Evolutionary conservation across 2,888 invertebrate genomes (phyloP), one percentile per base, ranked within the genome.

Genomic region (Hoplodrina ambigua): DNA sequence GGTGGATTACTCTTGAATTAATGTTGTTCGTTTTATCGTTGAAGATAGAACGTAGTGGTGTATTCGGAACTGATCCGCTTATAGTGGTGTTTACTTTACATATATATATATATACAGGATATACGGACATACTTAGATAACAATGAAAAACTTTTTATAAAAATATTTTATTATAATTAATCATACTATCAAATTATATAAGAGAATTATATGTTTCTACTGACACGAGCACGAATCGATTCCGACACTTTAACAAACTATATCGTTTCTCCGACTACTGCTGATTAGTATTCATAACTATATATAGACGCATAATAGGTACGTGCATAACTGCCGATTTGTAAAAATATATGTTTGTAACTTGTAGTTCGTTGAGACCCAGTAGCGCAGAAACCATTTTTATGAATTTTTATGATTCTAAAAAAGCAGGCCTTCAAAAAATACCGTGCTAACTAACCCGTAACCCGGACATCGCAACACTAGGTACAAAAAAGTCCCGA

Each of bases 1-100:
- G 69, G 50, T 17, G 61, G 62, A 73, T 80, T 77, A 77, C 63
- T 66, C 15, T 57, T 53, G 49, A 20, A 70, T 73, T 69, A 53
- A 30, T 72, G 64, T 54, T 53, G 60, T 46, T 60, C 55, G 56
- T 57, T 66, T 60, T 64, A 65, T 59, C 25, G 15, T 41, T n/a
- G 20, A 41, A 19, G 10, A 19, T 58, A 37, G 25, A 41, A 13
- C 11, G 46, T 37, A 37, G 54, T 17, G 15, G 52, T 11, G 20
- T 54, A 59, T 50, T 50, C 11, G 3, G 11, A 17, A 44, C n/a
- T 44, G n/a, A 44, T 20, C 11, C 4, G 25, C 10, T 53, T n/a
- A 46, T 8, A 6, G 15, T 55, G 25, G 13, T 57, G 41, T 33
- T 41, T 70, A 54, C 8, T 55, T 25, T n/a, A 68, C 10, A 13